A percentile compares a stretch with the other conserved stretches of the same genome.
These are phyloP conservation scores for Parnassius orleans DNA, from an alignment of 2,888 invertebrate species.

Conservation along the genomic window DNA sequence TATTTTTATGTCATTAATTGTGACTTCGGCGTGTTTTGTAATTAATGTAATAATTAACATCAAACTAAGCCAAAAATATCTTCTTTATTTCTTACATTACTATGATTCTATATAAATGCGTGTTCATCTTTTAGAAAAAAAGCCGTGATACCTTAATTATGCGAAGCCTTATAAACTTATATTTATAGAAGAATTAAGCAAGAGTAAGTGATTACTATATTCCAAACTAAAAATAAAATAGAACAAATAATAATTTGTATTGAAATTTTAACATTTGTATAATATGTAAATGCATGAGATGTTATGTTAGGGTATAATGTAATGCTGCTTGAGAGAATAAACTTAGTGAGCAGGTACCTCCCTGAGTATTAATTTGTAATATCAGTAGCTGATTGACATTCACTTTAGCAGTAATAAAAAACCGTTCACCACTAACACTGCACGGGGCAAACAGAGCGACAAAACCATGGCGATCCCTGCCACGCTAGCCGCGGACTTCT, in stretches of 20 bases:
- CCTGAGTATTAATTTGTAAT: constrained; percentile 1
- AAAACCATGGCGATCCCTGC: too few species aligned
- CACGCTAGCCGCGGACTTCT: too few species aligned
- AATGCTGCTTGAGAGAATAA: constrained; percentile 30
- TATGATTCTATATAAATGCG: constrained; percentile 60
- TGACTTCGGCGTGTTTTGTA: constrained; percentile 39
- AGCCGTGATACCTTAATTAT: constrained; percentile 27
- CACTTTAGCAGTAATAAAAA: neutral
- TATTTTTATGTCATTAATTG: constrained; percentile 14
- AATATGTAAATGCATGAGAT: constrained; percentile 46
- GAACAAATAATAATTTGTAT: constrained; percentile 25
- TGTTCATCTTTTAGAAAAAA: constrained; percentile 66
- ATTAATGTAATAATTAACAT: constrained; percentile 42
- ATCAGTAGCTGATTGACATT: neutral
- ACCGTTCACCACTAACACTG: too few species aligned
- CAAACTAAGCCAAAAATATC: constrained; percentile 70
- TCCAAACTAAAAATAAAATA: constrained; percentile 32
- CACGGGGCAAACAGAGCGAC: too few species aligned
- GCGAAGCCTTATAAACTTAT: constrained; percentile 8
- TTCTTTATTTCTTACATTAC: constrained; percentile 50
- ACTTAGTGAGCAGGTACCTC: constrained; percentile 12
- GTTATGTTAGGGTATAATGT: constrained; percentile 40
- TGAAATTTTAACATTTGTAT: constrained; percentile 43
- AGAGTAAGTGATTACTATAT: constrained; percentile 27
- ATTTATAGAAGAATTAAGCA: constrained; percentile 32